Conservation (phyloP, 2,113 vertebrate species). For the Nycticorax nycticorax region DNA sequence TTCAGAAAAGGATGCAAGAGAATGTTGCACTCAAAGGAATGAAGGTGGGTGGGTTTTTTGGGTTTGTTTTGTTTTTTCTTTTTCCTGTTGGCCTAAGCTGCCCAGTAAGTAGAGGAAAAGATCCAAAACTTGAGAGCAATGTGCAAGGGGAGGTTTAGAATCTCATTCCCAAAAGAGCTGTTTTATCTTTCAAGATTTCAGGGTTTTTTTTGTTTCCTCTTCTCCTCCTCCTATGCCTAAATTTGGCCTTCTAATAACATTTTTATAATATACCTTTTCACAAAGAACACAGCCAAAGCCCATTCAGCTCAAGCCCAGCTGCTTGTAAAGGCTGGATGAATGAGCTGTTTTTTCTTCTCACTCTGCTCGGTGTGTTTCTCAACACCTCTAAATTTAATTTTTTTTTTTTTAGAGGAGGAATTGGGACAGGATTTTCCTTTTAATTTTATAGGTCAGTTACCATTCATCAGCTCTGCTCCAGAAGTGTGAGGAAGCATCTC, state of each 20-base stretch:
- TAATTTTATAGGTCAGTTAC: neutral
- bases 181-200: slow-evolving; percentile 68
- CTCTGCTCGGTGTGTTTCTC: slow-evolving; percentile 59
- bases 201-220: neutral
- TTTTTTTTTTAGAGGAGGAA: slow-evolving; percentile 15
- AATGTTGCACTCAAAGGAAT: slow-evolving; percentile 26
- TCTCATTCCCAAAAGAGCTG: slow-evolving; percentile 34
- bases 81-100: slow-evolving; percentile 3
- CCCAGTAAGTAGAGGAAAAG: neutral
- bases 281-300: slow-evolving; percentile 59
- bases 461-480: neutral
- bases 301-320: slow-evolving; percentile 56
- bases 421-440: slow-evolving; percentile 29
- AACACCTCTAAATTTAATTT: slow-evolving; percentile 64
- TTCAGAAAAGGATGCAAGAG: slow-evolving; percentile 5
- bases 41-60: neutral
- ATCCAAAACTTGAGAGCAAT: neutral
- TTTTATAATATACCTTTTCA: slow-evolving; percentile 71
- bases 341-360: slow-evolving; percentile 25
- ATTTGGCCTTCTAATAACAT: slow-evolving; percentile 69
- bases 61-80: neutral
- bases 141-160: neutral
- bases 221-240: slow-evolving; percentile 63
- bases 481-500: neutral
- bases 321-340: slow-evolving; percentile 72